Evolutionary conservation across 2,797 vertebrate species (phyloP), one percentile per base, ranked within the genome.

Genomic region (Epinephelus coioides): DNA sequence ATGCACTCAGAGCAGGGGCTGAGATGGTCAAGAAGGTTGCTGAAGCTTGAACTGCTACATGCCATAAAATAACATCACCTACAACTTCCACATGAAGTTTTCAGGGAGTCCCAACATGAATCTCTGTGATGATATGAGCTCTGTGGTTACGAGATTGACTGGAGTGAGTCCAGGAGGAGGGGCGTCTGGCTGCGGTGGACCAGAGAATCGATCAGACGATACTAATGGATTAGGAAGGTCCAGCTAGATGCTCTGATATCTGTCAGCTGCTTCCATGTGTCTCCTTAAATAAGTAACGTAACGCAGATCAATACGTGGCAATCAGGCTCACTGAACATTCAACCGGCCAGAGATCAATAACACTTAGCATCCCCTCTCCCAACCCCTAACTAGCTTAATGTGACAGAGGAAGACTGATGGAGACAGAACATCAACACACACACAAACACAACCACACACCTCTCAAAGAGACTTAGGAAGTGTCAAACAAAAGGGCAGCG

Each of bases 201-300:
- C 68, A 50, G 51, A 50, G 53, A 68, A 90, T 91, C 83, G 66
- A 93, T 89, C 75, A 66, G 83, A 86, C 80, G 49, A 70, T 79
- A 84, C 87, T 92, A 94, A 93, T 93, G 90, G 89, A 91, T 93
- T 85, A 79, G 68, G 63, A 81, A 81, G 74, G 87, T 86, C 78
- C 69, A 13, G 73, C 81, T 62, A 68, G 67, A 91, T 44, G 79
- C 83, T 78, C 75, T 27, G 77, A 81, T 88, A 87, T 91, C 85
- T 68, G 85, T 87, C 87, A 85, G 83, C 83, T 78, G 81, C 88
- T 79, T 87, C 82, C 74, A 81, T 49, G 89, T 27, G 81, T 88
- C 89, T 79, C 72, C 79, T 81, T 84, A 81, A 90, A 91, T 85
- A 83, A 85, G 82, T 69, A 72, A 76, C 67, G 40, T 19, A 21